These are phyloP conservation scores for Drosophila varians DNA, from an alignment of 1,140 invertebrate genomes.

Conservation along the genomic window DNA sequence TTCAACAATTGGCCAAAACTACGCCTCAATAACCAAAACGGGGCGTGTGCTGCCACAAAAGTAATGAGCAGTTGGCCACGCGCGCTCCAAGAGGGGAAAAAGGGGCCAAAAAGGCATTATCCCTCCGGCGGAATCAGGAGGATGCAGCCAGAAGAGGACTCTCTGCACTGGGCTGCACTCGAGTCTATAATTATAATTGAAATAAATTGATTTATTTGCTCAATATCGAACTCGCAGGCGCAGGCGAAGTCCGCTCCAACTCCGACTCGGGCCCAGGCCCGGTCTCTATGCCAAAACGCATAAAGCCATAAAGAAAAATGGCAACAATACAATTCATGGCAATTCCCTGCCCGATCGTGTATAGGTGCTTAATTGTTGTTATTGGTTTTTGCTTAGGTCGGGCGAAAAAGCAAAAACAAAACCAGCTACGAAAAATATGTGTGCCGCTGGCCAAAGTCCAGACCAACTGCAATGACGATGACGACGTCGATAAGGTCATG, in stretches of 20 bases:
- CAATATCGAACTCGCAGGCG: conserved; percentile 37
- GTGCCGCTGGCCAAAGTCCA: conserved; percentile 58
- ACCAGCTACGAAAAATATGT: conserved; percentile 22
- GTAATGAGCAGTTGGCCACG: conserved; percentile 81
- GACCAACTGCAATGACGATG: conserved; percentile 35
- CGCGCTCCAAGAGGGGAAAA: conserved; percentile 41
- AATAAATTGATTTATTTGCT: conserved; percentile 82
- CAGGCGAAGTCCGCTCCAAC: conserved; percentile 2
- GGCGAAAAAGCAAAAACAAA: conserved; percentile 31
- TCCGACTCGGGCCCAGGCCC: conserved; percentile 10
- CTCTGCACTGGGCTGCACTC: conserved; percentile 39
- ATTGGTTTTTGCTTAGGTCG: conserved; percentile 58
- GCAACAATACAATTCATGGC: conserved; percentile 72
- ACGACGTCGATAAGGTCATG: conserved; percentile 76
- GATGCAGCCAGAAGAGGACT: conserved; percentile 24
- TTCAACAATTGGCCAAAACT: conserved; percentile 77
- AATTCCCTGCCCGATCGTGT: conserved; percentile 32
- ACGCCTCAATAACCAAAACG: conserved; percentile 66
- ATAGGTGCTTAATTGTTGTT: conserved; percentile 76
- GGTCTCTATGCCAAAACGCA: conserved; percentile 77
- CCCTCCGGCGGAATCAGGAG: conserved; percentile 39
- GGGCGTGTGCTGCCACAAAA: conserved; percentile 70
- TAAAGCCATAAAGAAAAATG: conserved; percentile 82
- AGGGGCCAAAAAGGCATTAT: conserved; percentile 26
- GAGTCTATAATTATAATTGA: conserved; percentile 80